phyloP scores from a whole-genome alignment of 2,888 invertebrate genomes.

The Chydorus sphaericus region DNA sequence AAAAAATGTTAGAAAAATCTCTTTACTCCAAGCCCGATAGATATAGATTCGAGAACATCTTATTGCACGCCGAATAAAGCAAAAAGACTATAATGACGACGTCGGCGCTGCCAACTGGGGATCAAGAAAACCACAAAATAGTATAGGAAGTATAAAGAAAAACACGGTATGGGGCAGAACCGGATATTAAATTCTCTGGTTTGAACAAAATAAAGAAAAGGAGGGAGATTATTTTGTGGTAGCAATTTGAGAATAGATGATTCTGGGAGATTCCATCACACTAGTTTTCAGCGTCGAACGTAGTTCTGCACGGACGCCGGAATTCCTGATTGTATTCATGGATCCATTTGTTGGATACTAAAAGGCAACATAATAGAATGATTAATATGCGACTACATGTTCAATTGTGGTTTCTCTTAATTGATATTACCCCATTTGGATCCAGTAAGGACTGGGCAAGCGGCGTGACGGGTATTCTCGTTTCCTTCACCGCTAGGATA shows the following conservation, averaged over 20 bases:
- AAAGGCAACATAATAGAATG: slow-evolving; percentile 23
- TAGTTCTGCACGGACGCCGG: slow-evolving; percentile 34
- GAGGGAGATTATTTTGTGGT: neutral
- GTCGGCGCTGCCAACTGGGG: no score
- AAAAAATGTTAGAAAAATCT: neutral
- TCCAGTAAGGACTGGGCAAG: slow-evolving; percentile 90
- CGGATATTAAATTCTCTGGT: no score
- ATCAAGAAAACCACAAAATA: neutral
- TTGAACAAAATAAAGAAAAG: neutral
- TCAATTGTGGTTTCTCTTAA: neutral
- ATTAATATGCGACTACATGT: neutral
- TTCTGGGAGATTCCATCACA: neutral
- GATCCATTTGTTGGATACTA: slow-evolving; percentile 85
- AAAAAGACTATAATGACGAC: neutral
- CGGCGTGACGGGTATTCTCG: slow-evolving; percentile 80
- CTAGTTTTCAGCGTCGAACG: slow-evolving; percentile 26
- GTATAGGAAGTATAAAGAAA: neutral
- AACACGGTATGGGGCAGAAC: no score
- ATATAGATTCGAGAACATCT: neutral
- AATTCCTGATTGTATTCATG: slow-evolving; percentile 85
- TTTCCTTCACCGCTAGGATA: slow-evolving; percentile 86
- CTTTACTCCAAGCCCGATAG: neutral
- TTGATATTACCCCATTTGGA: slow-evolving; percentile 78
- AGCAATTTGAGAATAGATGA: neutral
- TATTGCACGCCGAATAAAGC: neutral